Base-by-base conservation (phyloP, 1,140 invertebrate species). In the Aporrectodea caliginosa region DNA sequence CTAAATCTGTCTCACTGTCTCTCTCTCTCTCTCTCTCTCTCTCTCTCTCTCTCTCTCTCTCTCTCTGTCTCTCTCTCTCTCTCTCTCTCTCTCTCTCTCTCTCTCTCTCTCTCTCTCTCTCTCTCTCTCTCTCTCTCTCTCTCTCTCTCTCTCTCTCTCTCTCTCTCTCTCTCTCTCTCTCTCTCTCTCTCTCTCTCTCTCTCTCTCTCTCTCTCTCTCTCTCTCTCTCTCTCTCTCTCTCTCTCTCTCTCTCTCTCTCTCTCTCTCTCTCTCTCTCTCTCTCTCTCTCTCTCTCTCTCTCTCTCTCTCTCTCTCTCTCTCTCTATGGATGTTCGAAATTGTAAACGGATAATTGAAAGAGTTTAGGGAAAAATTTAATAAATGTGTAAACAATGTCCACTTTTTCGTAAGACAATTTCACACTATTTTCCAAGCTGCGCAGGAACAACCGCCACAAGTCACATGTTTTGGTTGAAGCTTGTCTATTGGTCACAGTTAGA, bases 291-390 rank as follows among this genome's bases (percentile, higher is more conserved):
- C 43, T 58, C 43, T 58, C 43, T 58, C 43, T 58, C 43, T 58
- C 43, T 58, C 43, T 58, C 43, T 58, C 43, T 58, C 43, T 58
- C 43, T 58, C 43, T 58, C 43, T 58, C 43, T 58, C 43, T 58
- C 43, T 58, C 22, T 58, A 58, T 58, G 43, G 22, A 6, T n/a
- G n/a, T n/a, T n/a, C n/a, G n/a, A n/a, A n/a, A n/a, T n/a, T n/a
- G n/a, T n/a, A n/a, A n/a, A n/a, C n/a, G n/a, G n/a, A n/a, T n/a
- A n/a, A n/a, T n/a, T n/a, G n/a, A n/a, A n/a, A n/a, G n/a, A n/a
- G n/a, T n/a, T n/a, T n/a, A n/a, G n/a, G n/a, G n/a, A n/a, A n/a
- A n/a, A n/a, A n/a, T n/a, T n/a, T n/a, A n/a, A n/a, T n/a, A n/a
- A n/a, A n/a, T n/a, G n/a, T n/a, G n/a, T n/a, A n/a, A n/a, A n/a